Evolutionary conservation across 1,140 invertebrate genomes (phyloP).

Genomic region (Heterodera carotae): DNA sequence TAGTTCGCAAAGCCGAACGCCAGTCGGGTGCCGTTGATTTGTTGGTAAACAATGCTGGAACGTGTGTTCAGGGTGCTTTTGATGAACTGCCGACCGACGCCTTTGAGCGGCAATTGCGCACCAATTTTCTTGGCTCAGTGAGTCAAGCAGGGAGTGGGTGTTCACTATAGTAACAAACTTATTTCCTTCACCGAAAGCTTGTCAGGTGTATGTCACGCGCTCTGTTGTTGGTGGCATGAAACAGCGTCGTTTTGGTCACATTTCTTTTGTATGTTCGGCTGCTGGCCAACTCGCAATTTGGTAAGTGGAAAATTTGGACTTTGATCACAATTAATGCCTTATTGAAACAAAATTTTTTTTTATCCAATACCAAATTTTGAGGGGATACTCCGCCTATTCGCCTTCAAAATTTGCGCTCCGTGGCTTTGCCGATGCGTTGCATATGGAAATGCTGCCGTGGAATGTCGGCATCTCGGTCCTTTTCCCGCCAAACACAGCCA

Average conservation of each 20-base stretch:
- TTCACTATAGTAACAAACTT: neutral
- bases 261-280: constrained; percentile 78
- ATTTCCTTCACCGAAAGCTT: no score
- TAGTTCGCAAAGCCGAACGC: constrained; percentile 17
- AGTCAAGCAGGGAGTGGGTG: neutral
- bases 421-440: constrained; percentile 86
- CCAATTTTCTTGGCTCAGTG: constrained; percentile 71
- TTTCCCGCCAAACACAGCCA: constrained; percentile 94
- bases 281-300: constrained; percentile 86
- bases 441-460: constrained; percentile 78
- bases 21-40: constrained; percentile 79
- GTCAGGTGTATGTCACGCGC: constrained; percentile 68
- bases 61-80: constrained; percentile 72
- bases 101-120: constrained; percentile 70
- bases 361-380: no score
- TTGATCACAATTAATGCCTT: no score
- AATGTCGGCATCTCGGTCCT: constrained; percentile 80
- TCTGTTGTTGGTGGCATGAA: constrained; percentile 67
- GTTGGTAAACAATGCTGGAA: constrained; percentile 87
- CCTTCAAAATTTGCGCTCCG: constrained; percentile 89
- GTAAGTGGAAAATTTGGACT: no score
- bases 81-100: constrained; percentile 76
- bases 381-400: constrained; percentile 76
- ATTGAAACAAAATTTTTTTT: no score
- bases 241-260: constrained; percentile 71